These are phyloP conservation scores for Diceros bicornis DNA, from an alignment of 2,797 vertebrate species.

Conservation along the genomic window DNA sequence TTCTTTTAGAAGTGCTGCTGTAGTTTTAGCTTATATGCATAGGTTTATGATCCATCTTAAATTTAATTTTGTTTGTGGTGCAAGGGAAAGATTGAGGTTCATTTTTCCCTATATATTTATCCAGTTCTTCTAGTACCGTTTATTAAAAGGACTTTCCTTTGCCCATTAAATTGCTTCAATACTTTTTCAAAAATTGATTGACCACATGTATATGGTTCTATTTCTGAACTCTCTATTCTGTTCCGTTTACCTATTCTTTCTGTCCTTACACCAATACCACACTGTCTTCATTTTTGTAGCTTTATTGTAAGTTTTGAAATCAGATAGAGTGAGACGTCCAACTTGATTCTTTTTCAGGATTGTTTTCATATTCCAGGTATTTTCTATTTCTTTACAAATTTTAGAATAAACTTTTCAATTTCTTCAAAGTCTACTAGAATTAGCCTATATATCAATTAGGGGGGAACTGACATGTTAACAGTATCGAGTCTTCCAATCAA, in stretches of 20 bases:
- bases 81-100: neutral
- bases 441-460: neutral
- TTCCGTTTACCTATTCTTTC: neutral
- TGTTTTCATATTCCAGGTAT: neutral
- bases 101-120: neutral
- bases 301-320: constrained; percentile 17
- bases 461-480: neutral
- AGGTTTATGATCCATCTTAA: neutral
- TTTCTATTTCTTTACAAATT: neutral
- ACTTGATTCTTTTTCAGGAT: neutral
- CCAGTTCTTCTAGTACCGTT: neutral
- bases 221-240: neutral
- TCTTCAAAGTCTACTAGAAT: constrained; percentile 5
- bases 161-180: neutral
- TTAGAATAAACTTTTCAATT: constrained; percentile 24
- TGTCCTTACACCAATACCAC: neutral
- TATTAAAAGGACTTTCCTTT: constrained; percentile 5
- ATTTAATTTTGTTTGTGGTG: constrained; percentile 23
- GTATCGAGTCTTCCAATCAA: neutral
- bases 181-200: constrained; percentile 1
- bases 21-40: neutral
- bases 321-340: neutral
- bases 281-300: neutral
- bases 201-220: neutral
- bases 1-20: neutral